Base-by-base conservation (phyloP, 2,113 vertebrate genomes). In the Athene cunicularia region DNA sequence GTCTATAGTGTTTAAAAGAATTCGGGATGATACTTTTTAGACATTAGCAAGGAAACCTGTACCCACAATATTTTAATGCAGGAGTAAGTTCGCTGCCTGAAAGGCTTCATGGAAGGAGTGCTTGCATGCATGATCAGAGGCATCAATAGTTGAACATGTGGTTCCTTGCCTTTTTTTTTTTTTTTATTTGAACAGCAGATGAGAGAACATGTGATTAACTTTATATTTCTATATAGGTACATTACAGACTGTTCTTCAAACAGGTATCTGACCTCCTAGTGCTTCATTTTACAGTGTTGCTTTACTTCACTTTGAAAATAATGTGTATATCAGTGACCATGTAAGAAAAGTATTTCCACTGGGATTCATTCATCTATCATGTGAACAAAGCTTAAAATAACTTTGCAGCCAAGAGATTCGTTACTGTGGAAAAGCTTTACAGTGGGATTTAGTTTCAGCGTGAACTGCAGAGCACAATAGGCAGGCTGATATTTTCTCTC, bases 271-370 rank as follows among this genome's bases (percentile, higher is more conserved):
- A 73, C 27, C 33, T 63, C 17, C 21, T 12, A 92, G 7, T 71
- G 12, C 41, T 66, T 86, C 6, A 28, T 73, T 67, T 92, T 83
- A 53, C 28, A 67, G 27, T 62, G 27, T 20, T 70, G 24, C 7
- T 63, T 84, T 49, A 41, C 63, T 95, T 90, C 6, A 22, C 41
- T 96, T 90, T 73, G 41, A 63, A 73, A 95, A 93, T 62, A 96
- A 75, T 23, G 33, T 52, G 53, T 82, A 2, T 77, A 64, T 84
- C 59, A n/a, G 64, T 84, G 59, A 68, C 26, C 6, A 72, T 21
- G 20, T 80, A 41, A 91, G 53, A 85, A 21, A 64, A 45, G 16
- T 30, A 80, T 96, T 97, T 91, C n/a, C 6, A 21, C 14, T 43
- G 21, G 27, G 11, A 33, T 12, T 81, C 11, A 37, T 86, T 86